Evolutionary conservation across 92 coral and sea anemone species (phyloP).

Genomic region (Blastomussa wellsi): DNA sequence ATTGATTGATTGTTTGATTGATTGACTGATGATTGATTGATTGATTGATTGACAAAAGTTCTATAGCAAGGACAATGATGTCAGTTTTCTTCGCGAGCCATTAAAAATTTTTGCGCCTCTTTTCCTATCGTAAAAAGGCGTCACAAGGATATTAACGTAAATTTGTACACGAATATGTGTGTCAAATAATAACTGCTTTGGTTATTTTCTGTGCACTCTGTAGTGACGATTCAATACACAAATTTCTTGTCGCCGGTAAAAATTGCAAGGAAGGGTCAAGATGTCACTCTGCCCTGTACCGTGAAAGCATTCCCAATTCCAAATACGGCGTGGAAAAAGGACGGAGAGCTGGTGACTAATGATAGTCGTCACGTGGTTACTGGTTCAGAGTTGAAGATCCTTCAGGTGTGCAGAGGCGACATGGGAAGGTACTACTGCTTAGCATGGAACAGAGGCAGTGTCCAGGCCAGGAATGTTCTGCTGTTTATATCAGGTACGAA

Average conservation of each 20-base stretch:
- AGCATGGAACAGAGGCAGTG: constrained; percentile 55
- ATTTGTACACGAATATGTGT: not conserved
- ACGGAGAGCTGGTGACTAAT: constrained; percentile 61
- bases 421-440: constrained; percentile 69
- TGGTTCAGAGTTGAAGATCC: constrained; percentile 1
- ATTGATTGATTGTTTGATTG: not conserved
- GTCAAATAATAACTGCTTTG: not conserved
- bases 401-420: constrained; percentile 37
- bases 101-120: no score
- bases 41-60: not conserved
- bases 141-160: no score
- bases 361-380: constrained; percentile 59
- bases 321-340: constrained; percentile 62
- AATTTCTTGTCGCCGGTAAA: not conserved
- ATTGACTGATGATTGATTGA: not conserved
- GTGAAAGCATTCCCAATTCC: constrained; percentile 70
- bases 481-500: constrained; percentile 29
- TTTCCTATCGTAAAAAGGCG: no score
- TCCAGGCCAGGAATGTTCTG: not conserved
- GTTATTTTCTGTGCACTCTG: not conserved
- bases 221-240: constrained; percentile 25
- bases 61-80: no score
- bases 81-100: no score
- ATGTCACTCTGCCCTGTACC: constrained; percentile 53
- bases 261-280: not conserved